phyloP scores from a whole-genome alignment of 37 sponge, comb jelly and placozoan species.

The Petrosia ficiformis region DNA sequence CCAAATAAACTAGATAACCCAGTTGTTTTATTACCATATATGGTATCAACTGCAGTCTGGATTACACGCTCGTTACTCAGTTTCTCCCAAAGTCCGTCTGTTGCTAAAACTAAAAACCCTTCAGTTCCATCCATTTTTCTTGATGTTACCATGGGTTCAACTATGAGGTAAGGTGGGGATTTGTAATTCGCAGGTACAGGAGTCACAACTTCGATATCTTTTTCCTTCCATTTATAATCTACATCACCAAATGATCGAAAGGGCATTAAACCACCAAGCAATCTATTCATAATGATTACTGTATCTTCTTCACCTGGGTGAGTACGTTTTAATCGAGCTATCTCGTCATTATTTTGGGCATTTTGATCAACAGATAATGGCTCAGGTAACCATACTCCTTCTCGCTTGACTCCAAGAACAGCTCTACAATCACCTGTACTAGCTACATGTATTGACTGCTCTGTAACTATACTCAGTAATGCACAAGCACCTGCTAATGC shows the following conservation, averaged over 20 bases:
- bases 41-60: constrained; percentile 28
- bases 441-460: constrained; percentile 54
- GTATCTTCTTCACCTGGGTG: constrained; percentile 81
- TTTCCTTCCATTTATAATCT: constrained; percentile 73
- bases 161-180: constrained; percentile 89
- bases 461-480: constrained; percentile 22
- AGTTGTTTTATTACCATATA: constrained; percentile 12
- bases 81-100: constrained; percentile 90
- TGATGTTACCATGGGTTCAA: constrained; percentile 72
- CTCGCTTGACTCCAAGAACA: constrained; percentile 48
- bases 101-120: constrained; percentile 79
- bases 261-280: constrained; percentile 82
- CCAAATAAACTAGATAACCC: not conserved
- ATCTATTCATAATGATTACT: constrained; percentile 38
- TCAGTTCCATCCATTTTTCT: constrained; percentile 24
- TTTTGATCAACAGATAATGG: constrained; percentile 74
- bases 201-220: constrained; percentile 27
- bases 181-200: constrained; percentile 39
- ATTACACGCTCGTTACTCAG: constrained; percentile 44
- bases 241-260: constrained; percentile 87
- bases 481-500: constrained; percentile 77
- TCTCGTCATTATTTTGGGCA: constrained; percentile 60
- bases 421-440: constrained; percentile 86
- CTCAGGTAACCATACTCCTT: constrained; percentile 45
- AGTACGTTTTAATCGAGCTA: constrained; percentile 44